Conservation (phyloP, 2,113 vertebrate genomes). For the Brachionichthys hirsutus region DNA sequence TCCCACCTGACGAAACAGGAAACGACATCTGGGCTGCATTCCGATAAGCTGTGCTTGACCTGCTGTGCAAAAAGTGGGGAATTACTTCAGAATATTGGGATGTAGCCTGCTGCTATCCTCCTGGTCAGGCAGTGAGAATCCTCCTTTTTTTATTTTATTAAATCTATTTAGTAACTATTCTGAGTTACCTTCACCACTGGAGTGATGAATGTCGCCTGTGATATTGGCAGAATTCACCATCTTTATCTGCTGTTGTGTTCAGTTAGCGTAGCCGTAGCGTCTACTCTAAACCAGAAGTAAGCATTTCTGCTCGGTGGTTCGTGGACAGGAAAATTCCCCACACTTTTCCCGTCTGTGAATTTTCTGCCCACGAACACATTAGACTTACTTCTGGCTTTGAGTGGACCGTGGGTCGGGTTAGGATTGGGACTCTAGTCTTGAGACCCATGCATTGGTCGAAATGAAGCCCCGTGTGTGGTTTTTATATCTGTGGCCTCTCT, state of each 20-base stretch:
- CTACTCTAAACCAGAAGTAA: slow-evolving; percentile 24
- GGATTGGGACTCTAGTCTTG: neutral
- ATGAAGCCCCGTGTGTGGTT: slow-evolving; percentile 29
- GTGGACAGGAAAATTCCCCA: slow-evolving; percentile 10
- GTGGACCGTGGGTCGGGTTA: neutral
- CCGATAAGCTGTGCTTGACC: slow-evolving; percentile 40
- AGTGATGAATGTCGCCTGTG: no score
- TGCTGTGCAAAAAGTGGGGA: slow-evolving; percentile 33
- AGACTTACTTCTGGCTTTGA: slow-evolving; percentile 22
- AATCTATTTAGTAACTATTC: neutral
- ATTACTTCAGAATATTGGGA: slow-evolving; percentile 48
- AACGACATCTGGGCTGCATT: slow-evolving; percentile 45
- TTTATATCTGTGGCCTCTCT: slow-evolving; percentile 53
- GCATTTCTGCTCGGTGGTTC: neutral
- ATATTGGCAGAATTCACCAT: no score
- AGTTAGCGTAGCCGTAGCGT: neutral
- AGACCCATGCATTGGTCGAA: slow-evolving; percentile 23
- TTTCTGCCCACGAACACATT: slow-evolving; percentile 16
- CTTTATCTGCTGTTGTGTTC: neutral
- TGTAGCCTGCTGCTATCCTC: slow-evolving; percentile 40
- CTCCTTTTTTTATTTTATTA: neutral
- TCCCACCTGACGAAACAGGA: slow-evolving; percentile 51
- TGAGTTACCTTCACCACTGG: neutral
- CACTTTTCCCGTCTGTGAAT: neutral
- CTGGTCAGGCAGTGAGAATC: slow-evolving; percentile 56